Conservation (phyloP, 2,888 invertebrate genomes). For the Meghimatium bilineatum region DNA sequence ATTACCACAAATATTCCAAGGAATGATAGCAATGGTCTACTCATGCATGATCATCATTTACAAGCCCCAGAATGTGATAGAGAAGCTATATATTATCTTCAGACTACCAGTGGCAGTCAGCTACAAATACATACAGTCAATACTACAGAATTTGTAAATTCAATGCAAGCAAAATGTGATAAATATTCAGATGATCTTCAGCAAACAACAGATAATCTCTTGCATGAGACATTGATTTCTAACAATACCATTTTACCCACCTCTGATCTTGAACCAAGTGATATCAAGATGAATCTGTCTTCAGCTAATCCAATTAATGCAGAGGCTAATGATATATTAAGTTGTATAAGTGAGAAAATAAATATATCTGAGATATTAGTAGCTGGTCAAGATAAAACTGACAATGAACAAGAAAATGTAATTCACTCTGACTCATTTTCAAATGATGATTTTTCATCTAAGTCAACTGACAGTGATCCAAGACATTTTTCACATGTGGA, state of each 20-base stretch:
- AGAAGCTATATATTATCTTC: constrained; percentile 15
- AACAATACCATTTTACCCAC: too few relatives aligned
- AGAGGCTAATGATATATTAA: background rate
- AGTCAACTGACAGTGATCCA: background rate
- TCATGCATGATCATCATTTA: constrained; percentile 2
- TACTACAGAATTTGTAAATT: background rate
- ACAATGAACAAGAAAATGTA: background rate
- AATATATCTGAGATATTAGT: background rate
- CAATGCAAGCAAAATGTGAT: background rate
- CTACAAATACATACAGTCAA: background rate
- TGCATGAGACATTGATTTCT: background rate
- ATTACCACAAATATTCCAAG: background rate
- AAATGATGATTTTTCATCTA: background rate
- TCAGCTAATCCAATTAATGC: background rate
- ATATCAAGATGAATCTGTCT: background rate
- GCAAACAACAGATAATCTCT: background rate
- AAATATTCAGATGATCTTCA: background rate
- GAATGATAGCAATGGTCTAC: constrained; percentile 9
- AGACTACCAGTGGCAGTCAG: background rate
- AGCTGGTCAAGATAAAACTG: background rate
- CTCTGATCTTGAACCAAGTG: too few relatives aligned
- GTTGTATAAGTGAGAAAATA: background rate
- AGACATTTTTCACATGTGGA: background rate
- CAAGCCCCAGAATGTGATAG: constrained; percentile 49
- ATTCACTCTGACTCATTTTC: background rate